Conservation (phyloP, 2,113 vertebrate species). For the Rousettus leschenaultii region DNA sequence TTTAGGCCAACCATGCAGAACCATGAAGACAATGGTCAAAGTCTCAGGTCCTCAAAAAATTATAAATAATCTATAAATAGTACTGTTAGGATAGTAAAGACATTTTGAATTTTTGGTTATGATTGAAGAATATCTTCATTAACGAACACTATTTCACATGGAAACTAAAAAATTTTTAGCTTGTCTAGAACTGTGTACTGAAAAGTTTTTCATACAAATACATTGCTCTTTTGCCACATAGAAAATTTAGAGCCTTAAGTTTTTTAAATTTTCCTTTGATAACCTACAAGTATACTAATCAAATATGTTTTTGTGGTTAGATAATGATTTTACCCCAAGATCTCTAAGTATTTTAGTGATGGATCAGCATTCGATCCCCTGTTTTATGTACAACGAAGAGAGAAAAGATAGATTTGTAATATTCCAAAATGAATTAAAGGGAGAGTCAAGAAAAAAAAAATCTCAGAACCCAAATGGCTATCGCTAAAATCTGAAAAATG, state of each 20-base stretch:
- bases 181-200: neutral
- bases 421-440: slow-evolving; percentile 29
- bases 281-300: neutral
- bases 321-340: neutral
- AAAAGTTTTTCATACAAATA: neutral
- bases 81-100: neutral
- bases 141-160: neutral
- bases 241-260: neutral
- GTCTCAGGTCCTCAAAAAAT: neutral
- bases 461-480: neutral
- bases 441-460: neutral
- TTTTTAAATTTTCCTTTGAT: neutral
- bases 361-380: neutral
- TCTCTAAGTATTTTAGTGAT: neutral
- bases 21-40: neutral
- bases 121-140: neutral
- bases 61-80: neutral
- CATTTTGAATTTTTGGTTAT: neutral
- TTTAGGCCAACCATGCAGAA: neutral
- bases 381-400: neutral
- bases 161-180: neutral
- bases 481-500: neutral
- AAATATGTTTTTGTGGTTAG: slow-evolving; percentile 9
- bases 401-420: slow-evolving; percentile 14
- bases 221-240: neutral